A percentile compares a stretch with the other conserved stretches of the same genome.
Evolutionary conservation across 2,797 vertebrate genomes (phyloP).

Genomic region (Philypnodon macrostomus): DNA sequence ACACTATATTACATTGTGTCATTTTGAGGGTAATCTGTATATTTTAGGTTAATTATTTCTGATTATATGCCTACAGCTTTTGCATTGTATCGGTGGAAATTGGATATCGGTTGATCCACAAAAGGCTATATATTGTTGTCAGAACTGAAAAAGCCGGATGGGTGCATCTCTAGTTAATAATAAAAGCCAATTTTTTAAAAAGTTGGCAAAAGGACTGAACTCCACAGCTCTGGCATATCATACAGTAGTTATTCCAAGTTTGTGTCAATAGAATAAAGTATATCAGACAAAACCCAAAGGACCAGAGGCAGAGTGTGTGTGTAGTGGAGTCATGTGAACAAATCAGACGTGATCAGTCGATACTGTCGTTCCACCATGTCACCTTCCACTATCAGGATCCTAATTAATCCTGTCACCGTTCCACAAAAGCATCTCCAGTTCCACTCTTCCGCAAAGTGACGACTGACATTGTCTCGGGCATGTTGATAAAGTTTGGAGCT

Average conservation of each 20-base stretch:
- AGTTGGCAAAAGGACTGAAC: too few species aligned
- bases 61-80: too few species aligned
- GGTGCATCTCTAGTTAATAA: too few species aligned
- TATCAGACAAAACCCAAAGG: background rate
- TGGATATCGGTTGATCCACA: too few species aligned
- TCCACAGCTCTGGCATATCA: slow-evolving; percentile 23
- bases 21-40: too few species aligned
- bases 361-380: slow-evolving; percentile 46
- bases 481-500: slow-evolving; percentile 38
- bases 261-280: slow-evolving; percentile 9
- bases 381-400: slow-evolving; percentile 44
- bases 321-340: slow-evolving; percentile 35
- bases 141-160: too few species aligned
- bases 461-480: slow-evolving; percentile 41
- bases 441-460: slow-evolving; percentile 37
- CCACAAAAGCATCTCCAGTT: slow-evolving; percentile 36
- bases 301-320: slow-evolving; percentile 17
- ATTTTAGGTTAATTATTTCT: too few species aligned
- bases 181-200: too few species aligned
- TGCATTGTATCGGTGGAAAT: too few species aligned
- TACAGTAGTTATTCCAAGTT: slow-evolving; percentile 5
- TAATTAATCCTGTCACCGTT: slow-evolving; percentile 57
- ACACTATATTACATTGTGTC: too few species aligned
- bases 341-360: slow-evolving; percentile 56
- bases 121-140: too few species aligned